Evolutionary conservation across 2,113 vertebrate species (phyloP).

Genomic region (Pterocles burchelli): DNA sequence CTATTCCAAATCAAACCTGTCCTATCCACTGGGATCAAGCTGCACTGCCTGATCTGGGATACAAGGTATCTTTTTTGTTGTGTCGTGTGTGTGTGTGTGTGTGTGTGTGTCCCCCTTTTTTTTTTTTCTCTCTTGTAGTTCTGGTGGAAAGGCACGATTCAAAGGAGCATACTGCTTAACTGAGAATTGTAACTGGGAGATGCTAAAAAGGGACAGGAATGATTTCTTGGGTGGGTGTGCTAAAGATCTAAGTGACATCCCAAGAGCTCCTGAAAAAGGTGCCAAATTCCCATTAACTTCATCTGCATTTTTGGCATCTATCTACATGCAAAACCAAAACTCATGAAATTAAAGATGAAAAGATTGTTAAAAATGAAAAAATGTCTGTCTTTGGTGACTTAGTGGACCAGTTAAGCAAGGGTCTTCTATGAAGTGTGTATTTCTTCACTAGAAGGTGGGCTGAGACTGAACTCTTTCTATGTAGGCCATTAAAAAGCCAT

Average conservation of each 20-base stretch:
- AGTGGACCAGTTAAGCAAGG: not conserved
- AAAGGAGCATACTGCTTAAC: not conserved
- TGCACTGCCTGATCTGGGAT: conserved; percentile 71
- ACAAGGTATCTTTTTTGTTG: conserved; percentile 68
- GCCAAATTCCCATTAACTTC: not conserved
- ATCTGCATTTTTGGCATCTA: not conserved
- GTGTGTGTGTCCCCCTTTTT: accelerated
- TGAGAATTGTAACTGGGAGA: not conserved
- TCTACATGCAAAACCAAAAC: not conserved
- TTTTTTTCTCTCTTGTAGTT: not conserved
- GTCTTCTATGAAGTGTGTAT: not conserved
- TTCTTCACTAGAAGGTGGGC: not conserved
- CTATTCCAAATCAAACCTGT: conserved; percentile 46
- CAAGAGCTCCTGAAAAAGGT: not conserved
- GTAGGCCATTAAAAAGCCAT: not conserved
- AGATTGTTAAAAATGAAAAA: not conserved
- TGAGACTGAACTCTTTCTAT: not conserved
- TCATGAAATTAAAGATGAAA: not conserved
- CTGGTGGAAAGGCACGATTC: not conserved
- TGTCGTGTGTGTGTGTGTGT: too few species aligned
- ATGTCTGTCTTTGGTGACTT: not conserved
- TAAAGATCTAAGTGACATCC: not conserved
- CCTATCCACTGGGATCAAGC: conserved; percentile 80
- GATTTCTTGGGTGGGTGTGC: not conserved
- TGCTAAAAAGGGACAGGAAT: not conserved